Evolutionary conservation across 2,797 vertebrate species (phyloP).

Genomic region (Anguilla marmorata): DNA sequence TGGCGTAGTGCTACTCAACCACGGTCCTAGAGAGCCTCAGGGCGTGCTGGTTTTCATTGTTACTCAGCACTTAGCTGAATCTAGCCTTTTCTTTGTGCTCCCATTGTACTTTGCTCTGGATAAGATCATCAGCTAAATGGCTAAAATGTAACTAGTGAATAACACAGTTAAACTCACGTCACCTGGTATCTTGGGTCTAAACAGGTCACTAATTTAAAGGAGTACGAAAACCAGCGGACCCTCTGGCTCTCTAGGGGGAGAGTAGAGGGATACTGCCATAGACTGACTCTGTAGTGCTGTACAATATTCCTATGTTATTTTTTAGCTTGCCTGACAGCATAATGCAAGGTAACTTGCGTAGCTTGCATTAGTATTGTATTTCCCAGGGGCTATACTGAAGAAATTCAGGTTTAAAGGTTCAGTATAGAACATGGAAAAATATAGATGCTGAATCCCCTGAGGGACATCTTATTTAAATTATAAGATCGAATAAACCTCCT

Average conservation of each 20-base stretch:
- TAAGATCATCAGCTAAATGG: too few species aligned
- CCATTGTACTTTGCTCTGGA: too few species aligned
- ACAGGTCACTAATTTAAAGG: neutral
- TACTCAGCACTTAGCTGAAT: neutral
- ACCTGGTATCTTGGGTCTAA: neutral
- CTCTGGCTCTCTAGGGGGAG: neutral
- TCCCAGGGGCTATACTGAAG: neutral
- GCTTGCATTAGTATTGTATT: too few species aligned
- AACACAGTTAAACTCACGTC: neutral
- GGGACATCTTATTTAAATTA: neutral
- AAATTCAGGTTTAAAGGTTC: neutral
- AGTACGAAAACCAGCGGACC: neutral
- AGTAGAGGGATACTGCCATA: neutral
- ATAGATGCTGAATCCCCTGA: neutral
- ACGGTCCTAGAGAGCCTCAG: neutral
- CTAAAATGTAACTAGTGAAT: neutral
- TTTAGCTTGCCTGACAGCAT: neutral
- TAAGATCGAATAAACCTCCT: neutral
- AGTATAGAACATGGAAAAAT: neutral
- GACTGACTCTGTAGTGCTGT: neutral
- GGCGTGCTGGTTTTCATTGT: neutral
- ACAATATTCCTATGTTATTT: neutral
- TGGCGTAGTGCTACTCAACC: neutral
- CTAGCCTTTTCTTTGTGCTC: too few species aligned
- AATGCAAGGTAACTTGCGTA: neutral